A percentile compares a stretch with the other conserved stretches of the same genome.
Evolutionary conservation across 2,113 vertebrate species (phyloP).

Genomic region (Dromaius novaehollandiae): DNA sequence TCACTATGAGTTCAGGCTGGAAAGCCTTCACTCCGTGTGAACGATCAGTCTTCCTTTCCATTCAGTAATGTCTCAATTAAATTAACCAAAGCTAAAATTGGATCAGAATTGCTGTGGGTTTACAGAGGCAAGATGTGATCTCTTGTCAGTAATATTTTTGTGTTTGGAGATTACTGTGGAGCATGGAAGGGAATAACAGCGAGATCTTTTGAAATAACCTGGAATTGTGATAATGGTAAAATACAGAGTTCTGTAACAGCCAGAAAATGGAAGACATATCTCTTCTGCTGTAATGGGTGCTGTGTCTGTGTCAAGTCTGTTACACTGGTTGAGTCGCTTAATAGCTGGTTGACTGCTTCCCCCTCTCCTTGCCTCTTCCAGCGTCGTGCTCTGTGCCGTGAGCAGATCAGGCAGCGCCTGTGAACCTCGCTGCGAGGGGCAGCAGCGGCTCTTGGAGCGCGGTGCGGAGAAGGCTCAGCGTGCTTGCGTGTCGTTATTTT

Average conservation of each 20-base stretch:
- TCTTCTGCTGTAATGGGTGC: neutral
- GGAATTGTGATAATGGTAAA: neutral
- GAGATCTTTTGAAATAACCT: neutral
- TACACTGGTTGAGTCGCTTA: neutral
- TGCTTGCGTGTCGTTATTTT: neutral
- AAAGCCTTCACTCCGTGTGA: neutral
- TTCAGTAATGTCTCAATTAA: neutral
- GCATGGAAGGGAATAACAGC: neutral
- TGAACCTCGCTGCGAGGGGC: rapidly evolving
- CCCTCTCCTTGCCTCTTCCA: neutral
- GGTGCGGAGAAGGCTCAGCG: neutral
- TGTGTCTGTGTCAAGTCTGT: neutral
- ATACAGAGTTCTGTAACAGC: neutral
- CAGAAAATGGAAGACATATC: neutral
- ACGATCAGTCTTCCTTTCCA: neutral
- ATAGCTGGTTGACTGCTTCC: neutral
- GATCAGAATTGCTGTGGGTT: neutral
- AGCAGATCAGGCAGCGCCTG: neutral
- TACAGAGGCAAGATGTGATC: neutral
- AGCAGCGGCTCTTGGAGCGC: neutral
- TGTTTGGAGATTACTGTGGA: neutral
- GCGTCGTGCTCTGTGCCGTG: rapidly evolving
- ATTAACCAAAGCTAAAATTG: neutral
- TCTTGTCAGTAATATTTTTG: neutral
- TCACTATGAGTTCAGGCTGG: neutral